Base-by-base conservation (phyloP, 2,113 vertebrate genomes). In the Amphiprion percula region DNA sequence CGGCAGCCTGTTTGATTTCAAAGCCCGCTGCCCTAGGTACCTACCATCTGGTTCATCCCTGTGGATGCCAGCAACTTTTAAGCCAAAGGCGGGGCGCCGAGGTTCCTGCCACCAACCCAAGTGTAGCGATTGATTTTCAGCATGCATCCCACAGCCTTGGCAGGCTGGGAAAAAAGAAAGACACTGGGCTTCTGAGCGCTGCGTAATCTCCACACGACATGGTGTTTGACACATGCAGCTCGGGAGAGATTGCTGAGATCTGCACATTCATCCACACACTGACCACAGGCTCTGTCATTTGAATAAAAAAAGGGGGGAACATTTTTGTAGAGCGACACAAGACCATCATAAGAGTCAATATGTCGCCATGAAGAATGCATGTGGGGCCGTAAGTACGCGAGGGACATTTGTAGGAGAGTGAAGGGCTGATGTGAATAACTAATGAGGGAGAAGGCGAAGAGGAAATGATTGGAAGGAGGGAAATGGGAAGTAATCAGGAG, bases 221-320 rank as follows among this genome's bases (percentile, higher is more conserved):
- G 5, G 21, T 68, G 86, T 83, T 89, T 88, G 87, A 88, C 90
- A 88, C 46, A 8, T 63, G 83, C 75, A 79, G 81, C 87, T 62
- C 46, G 80, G 83, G 67, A 91, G 79, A 87, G 84, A 87, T 79
- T 74, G 77, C 68, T 30, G 66, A 90, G 89, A 91, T 94, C 78
- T 91, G 88, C 61, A 55, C 92, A 92, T 90, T 90, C 91, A 93
- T 93, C 87, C 78, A 24, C 47, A 41, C 21, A 39, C 70, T 74
- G 37, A 70, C 76, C 49, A 67, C 85, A 70, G 78, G 21, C 68
- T 23, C 72, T 15, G 80, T 87, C 66, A 89, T 93, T 92, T 93
- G 68, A 92, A 93, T 93, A 80, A 89, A 89, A 81, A 89, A 47
- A 17, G 30, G 49, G 49, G 79, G 17, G 71, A 50, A 60, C 84